phyloP scores from a whole-genome alignment of 2,888 invertebrate species.

The Cordilura impudica region DNA sequence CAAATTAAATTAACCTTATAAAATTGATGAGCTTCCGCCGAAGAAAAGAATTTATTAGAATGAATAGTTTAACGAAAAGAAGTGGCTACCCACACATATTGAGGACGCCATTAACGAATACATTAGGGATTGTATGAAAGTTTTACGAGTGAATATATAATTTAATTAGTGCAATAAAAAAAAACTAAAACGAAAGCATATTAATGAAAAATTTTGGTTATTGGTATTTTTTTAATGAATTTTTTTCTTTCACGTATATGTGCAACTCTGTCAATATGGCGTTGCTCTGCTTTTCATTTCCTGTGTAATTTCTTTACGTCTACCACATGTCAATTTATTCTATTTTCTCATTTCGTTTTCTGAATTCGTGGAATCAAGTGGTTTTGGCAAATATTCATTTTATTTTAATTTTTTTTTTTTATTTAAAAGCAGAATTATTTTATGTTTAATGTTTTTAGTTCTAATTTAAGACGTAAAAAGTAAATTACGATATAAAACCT shows the following conservation, averaged over 20 bases:
- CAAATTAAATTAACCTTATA: constrained; percentile 14
- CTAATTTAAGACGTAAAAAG: constrained; percentile 55
- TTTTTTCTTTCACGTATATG: constrained; percentile 6
- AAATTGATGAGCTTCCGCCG: background rate
- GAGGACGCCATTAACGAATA: constrained; percentile 3
- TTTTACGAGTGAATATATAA: background rate
- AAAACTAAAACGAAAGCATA: background rate
- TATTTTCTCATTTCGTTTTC: constrained; percentile 68
- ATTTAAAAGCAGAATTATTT: constrained; percentile 18
- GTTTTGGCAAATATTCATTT: constrained; percentile 57
- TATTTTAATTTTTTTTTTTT: constrained; percentile 29
- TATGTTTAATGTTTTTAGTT: constrained; percentile 39
- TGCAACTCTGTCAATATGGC: constrained; percentile 60
- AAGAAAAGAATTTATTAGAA: constrained; percentile 4
- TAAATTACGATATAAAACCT: constrained; percentile 70
- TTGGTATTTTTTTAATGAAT: background rate
- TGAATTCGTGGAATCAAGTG: constrained; percentile 70
- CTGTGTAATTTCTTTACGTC: constrained; percentile 36
- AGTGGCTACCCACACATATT: constrained; percentile 37
- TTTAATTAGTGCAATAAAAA: background rate
- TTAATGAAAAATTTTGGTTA: background rate
- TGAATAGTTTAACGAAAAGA: background rate
- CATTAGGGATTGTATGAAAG: background rate
- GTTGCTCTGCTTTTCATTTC: constrained; percentile 52
- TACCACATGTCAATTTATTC: constrained; percentile 43